phyloP scores from a whole-genome alignment of 1,140 invertebrate species.

The Adelges cooleyi region DNA sequence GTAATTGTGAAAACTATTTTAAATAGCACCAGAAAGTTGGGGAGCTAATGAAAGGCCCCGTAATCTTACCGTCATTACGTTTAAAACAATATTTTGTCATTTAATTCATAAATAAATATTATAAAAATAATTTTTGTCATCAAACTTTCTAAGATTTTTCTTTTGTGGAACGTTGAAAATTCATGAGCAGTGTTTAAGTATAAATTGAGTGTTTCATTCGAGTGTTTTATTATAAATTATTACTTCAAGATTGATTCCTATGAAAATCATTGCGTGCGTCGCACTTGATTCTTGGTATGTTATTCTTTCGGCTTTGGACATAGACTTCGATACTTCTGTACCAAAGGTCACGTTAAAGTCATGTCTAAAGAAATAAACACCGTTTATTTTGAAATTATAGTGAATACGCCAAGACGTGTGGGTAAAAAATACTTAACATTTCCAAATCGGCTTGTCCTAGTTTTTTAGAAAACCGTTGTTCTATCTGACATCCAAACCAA shows the following conservation, averaged over 20 bases:
- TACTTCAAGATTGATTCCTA: slow-evolving; percentile 66
- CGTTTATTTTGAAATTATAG: not conserved
- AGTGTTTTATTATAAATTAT: too few species aligned
- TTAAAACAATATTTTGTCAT: too few species aligned
- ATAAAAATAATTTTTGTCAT: too few species aligned
- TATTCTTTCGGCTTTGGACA: slow-evolving; percentile 69
- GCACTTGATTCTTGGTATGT: slow-evolving; percentile 75
- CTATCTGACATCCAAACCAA: slow-evolving; percentile 90
- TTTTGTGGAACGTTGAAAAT: too few species aligned
- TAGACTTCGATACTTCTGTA: slow-evolving; percentile 58
- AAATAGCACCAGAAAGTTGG: too few species aligned
- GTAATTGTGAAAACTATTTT: too few species aligned
- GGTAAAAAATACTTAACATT: slow-evolving; percentile 45
- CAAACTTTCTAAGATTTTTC: too few species aligned
- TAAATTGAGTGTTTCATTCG: too few species aligned
- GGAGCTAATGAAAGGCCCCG: too few species aligned
- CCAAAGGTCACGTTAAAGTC: slow-evolving; percentile 73
- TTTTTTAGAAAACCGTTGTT: slow-evolving; percentile 62
- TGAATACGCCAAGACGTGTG: not conserved
- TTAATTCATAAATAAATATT: too few species aligned
- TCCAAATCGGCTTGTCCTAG: slow-evolving; percentile 64
- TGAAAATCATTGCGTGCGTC: slow-evolving; percentile 85
- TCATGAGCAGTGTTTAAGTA: too few species aligned
- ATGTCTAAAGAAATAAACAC: slow-evolving; percentile 45
- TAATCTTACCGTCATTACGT: too few species aligned